These are phyloP conservation scores for Sphaerophoria taeniata DNA, from an alignment of 2,888 invertebrate species.

Conservation along the genomic window DNA sequence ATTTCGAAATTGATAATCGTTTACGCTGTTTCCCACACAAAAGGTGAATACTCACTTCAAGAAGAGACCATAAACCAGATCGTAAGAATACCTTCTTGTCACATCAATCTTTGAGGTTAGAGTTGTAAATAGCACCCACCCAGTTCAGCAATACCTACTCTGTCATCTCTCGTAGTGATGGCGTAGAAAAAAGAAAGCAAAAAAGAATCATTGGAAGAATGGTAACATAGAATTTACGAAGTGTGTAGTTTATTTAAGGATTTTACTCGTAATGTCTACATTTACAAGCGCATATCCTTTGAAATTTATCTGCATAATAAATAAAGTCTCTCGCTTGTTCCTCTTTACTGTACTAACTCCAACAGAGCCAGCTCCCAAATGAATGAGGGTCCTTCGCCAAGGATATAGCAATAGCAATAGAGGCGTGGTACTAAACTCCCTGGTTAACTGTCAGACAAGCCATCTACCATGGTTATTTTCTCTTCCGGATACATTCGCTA, in stretches of 20 bases:
- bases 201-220: conserved; percentile 2
- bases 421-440: conserved; percentile 66
- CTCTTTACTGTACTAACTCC: not conserved
- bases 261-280: conserved; percentile 74
- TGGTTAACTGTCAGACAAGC: conserved; percentile 69
- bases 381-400: conserved; percentile 48
- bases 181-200: not conserved
- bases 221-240: conserved; percentile 62
- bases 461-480: conserved; percentile 48
- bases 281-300: conserved; percentile 74
- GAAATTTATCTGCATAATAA: conserved; percentile 75
- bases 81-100: conserved; percentile 39
- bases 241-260: conserved; percentile 74
- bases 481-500: not conserved
- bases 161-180: conserved; percentile 35
- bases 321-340: conserved; percentile 68
- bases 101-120: conserved; percentile 59
- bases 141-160: conserved; percentile 12
- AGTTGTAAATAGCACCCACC: conserved; percentile 35
- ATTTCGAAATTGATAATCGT: conserved; percentile 68
- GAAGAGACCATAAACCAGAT: conserved; percentile 5
- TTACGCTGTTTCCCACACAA: conserved; percentile 30
- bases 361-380: conserved; percentile 26
- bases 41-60: conserved; percentile 55
- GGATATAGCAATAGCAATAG: conserved; percentile 63